Base-by-base conservation (phyloP, 1,140 invertebrate species). In the Papilio xuthus region DNA sequence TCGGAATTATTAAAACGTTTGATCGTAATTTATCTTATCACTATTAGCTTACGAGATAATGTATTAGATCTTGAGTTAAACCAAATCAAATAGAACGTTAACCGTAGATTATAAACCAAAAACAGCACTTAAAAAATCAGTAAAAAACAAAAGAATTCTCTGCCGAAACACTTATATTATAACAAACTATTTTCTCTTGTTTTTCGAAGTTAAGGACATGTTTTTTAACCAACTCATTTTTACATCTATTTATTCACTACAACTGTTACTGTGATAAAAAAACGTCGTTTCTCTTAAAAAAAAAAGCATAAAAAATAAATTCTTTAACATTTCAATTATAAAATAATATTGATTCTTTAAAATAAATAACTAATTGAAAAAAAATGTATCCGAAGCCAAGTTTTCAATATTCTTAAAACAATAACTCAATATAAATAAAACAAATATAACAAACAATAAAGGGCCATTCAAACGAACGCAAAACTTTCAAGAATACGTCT, bases 1-100 rank as follows among this genome's bases (percentile, higher is more conserved):
- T 15, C 18, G 28, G 20, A 69, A 13, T 18, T 71, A 20, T 71
- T 8, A n/a, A 56, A 71, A 71, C 32, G 20, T n/a, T 9, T 20
- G 15, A 20, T 32, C 32, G 32, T n/a, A 71, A 70, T 10, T 63
- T 71, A 71, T 71, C 69, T 71, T 71, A 71, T 71, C 69, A n/a
- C 20, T 71, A 42, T 71, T 71, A 13, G 37, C 18, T 71, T 69
- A 69, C 32, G 37, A 71, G 37, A 71, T 71, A 71, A 71, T 53
- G 18, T 6, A n/a, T 20, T 8, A 56, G 6, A 20, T 18, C 3
- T n/a, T 56, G 53, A 2, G n/a, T 56, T 56, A 56, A 0, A 56
- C 53, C n/a, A 56, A 56, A 23, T 23, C 18, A 56, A 56, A 56
- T 7, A 9, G n/a, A 56, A 56, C n/a, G 8, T 9, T 1, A 56